Conservation (phyloP, 2,888 invertebrate species). For the Ctena decussata region DNA sequence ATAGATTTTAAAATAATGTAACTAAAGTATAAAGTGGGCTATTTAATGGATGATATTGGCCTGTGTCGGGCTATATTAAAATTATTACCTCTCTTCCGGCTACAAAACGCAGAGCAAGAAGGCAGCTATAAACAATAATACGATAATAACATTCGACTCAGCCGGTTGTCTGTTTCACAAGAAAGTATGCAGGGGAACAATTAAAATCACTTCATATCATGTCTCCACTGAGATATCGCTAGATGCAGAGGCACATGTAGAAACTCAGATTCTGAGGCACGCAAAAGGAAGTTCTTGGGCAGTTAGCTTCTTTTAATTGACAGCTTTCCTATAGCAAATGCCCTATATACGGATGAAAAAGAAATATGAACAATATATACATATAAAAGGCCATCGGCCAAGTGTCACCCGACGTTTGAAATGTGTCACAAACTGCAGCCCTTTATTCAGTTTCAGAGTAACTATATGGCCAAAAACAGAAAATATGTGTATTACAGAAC, state of each 20-base stretch:
- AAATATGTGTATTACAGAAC: too few relatives aligned
- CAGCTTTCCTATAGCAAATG: too few relatives aligned
- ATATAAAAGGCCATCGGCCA: too few relatives aligned
- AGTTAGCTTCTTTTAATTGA: too few relatives aligned
- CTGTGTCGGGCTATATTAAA: neutral
- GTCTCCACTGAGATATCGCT: neutral
- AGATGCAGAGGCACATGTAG: neutral
- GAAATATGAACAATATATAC: too few relatives aligned
- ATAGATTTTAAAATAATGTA: conserved; percentile 7
- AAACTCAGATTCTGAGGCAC: too few relatives aligned
- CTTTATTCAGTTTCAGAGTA: too few relatives aligned
- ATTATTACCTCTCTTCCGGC: conserved; percentile 4
- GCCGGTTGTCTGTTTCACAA: conserved; percentile 2
- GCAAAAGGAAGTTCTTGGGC: too few relatives aligned
- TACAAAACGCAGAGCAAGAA: neutral
- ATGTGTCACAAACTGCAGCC: too few relatives aligned
- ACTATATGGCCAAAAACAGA: too few relatives aligned
- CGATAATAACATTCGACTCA: neutral
- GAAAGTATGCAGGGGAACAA: neutral
- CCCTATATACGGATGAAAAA: too few relatives aligned
- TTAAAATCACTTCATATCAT: neutral
- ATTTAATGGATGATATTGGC: neutral
- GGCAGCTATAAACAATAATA: neutral
- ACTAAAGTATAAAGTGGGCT: conserved; percentile 4
- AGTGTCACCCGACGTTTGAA: too few relatives aligned